Percentiles rank a stretch among this genome's conserved stretches.
phyloP scores from a whole-genome alignment of 2,797 vertebrate genomes.

The Enteromius viviparus region DNA sequence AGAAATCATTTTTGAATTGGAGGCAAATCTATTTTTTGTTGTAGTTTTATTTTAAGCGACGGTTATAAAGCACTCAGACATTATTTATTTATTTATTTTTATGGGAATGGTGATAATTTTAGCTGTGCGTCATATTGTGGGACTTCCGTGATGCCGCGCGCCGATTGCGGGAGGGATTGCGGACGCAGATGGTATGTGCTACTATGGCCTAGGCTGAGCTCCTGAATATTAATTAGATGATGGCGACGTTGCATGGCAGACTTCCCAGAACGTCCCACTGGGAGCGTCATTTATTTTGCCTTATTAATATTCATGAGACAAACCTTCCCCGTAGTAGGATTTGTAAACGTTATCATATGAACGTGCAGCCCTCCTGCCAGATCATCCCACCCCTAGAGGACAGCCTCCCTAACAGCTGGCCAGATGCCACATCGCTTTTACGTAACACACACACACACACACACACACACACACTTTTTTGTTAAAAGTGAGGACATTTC shows the following conservation, averaged over 20 bases:
- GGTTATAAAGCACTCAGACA: neutral
- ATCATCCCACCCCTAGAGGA: neutral
- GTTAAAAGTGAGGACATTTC: too few species aligned
- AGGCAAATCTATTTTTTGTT: neutral
- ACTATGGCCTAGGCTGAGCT: neutral
- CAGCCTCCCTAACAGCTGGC: neutral
- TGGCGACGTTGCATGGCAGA: neutral
- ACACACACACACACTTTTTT: too few species aligned
- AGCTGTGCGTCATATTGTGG: neutral
- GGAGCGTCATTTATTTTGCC: neutral
- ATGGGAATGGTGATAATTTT: neutral
- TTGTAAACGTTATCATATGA: neutral
- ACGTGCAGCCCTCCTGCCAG: neutral
- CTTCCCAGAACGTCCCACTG: neutral
- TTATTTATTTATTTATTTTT: neutral
- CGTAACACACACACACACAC: neutral
- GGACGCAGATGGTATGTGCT: neutral
- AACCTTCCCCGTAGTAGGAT: slow-evolving; percentile 16
- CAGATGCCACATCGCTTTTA: neutral
- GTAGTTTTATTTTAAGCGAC: neutral
- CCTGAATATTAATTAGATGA: neutral
- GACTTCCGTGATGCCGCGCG: slow-evolving; percentile 19
- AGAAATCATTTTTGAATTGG: neutral
- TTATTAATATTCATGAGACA: slow-evolving; percentile 6
- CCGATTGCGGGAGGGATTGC: neutral